A percentile compares a stretch with the other conserved stretches of the same genome.
Conservation (phyloP, 2,797 vertebrate genomes). For the Cyclopterus lumpus region DNA sequence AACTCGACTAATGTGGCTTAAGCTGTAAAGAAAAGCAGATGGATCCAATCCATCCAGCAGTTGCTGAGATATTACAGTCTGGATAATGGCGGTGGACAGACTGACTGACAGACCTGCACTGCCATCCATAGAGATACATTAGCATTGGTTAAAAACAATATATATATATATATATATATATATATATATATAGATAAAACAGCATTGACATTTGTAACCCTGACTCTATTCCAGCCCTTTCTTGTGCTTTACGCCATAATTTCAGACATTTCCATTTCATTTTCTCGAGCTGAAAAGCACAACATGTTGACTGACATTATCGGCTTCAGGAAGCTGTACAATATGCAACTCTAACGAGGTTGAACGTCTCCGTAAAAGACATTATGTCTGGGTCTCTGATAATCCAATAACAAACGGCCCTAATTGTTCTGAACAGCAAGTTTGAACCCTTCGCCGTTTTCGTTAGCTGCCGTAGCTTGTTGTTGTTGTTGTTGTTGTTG, state of each 20-base stretch:
- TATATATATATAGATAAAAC: too few species aligned
- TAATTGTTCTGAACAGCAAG: constrained; percentile 16
- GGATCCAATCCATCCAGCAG: neutral
- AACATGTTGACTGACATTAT: neutral
- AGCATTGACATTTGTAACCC: accelerated
- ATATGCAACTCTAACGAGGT: neutral
- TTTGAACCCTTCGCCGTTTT: neutral
- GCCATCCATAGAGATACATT: too few species aligned
- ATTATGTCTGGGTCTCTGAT: neutral
- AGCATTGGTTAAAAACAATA: neutral
- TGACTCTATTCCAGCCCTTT: neutral
- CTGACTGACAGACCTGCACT: neutral
- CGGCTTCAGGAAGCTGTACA: neutral
- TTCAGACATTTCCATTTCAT: neutral
- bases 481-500: too few species aligned
- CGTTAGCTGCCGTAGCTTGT: neutral
- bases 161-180: too few species aligned
- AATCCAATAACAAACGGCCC: constrained; percentile 8
- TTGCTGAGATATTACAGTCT: neutral
- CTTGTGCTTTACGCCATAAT: neutral
- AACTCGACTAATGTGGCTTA: neutral
- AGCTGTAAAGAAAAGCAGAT: neutral
- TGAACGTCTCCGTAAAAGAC: neutral
- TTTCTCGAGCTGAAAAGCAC: neutral
- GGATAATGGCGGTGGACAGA: neutral